These are phyloP conservation scores for Heteromyza rotundicornis DNA, from an alignment of 2,888 invertebrate genomes.

Conservation along the genomic window DNA sequence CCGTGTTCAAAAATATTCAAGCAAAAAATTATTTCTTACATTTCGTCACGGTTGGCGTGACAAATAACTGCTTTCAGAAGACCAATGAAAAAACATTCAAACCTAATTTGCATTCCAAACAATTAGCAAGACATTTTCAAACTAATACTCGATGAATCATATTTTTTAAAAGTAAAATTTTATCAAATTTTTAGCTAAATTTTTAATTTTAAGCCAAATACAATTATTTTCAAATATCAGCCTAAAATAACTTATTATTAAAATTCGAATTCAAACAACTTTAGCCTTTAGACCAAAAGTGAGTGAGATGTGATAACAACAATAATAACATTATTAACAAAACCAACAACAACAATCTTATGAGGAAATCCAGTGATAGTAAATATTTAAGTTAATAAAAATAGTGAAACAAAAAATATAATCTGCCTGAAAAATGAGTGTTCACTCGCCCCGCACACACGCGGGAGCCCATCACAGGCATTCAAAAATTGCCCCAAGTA, in stretches of 20 bases:
- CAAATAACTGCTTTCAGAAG: background rate
- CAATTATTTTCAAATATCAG: too few species aligned
- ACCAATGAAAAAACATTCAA: too few species aligned
- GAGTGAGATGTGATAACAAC: slow-evolving; percentile 28
- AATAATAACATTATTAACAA: too few species aligned
- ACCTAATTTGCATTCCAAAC: background rate
- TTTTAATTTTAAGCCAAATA: too few species aligned
- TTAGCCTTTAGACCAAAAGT: too few species aligned
- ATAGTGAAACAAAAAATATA: slow-evolving; percentile 30
- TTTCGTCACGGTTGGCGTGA: background rate
- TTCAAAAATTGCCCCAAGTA: slow-evolving; percentile 19
- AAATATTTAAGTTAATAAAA: slow-evolving; percentile 22
- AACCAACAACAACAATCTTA: slow-evolving; percentile 12
- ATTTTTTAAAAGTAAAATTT: too few species aligned
- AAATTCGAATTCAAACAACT: too few species aligned
- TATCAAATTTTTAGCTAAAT: too few species aligned
- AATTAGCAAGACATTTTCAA: background rate
- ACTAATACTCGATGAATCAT: too few species aligned
- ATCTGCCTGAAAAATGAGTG: slow-evolving; percentile 46
- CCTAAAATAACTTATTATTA: too few species aligned
- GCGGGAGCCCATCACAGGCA: slow-evolving; percentile 26
- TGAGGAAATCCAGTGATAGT: slow-evolving; percentile 9
- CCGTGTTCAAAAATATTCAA: background rate
- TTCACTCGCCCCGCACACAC: slow-evolving; percentile 40
- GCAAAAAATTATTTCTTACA: background rate